Base-by-base conservation (phyloP, 1,140 invertebrate genomes). In the Cydia pomonella region DNA sequence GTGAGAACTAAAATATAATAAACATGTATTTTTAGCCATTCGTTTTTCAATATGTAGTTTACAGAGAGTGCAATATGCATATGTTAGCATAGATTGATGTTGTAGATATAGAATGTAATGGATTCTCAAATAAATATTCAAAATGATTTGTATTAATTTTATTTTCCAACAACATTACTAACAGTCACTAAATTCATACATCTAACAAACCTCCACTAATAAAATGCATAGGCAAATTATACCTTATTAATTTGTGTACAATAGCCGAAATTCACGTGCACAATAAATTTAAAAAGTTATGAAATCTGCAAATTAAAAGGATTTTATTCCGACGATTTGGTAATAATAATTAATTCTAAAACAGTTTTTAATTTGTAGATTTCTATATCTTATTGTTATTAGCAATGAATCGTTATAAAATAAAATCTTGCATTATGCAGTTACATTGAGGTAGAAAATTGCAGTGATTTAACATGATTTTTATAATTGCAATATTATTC, bases 121-220 rank as follows among this genome's bases (percentile, higher is more conserved):
- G 64, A 69, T 18, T 69, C 12, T 18, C 9, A 69, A 82, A 82
- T 79, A 80, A 83, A 80, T 77, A 38, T 44, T 66, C 53, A 73
- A 64, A 64, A 41, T 25, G 29, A 69, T 74, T 63, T 76, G 44
- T 25, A 53, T 38, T 47, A 73, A 21, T 59, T 83, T 86, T 86
- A 83, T 85, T 87, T 88, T 84, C 75, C 82, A 85, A 82, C 81
- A 76, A 83, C 73, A 75, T 84, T 81, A 83, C 76, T 78, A 79
- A 74, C 44, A 77, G 38, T 75, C 72, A 73, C 12, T 44, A 77
- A 76, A 76, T 9, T 72, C 62, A 74, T 74, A 64, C n/a, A 79
- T 69, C 18, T 63, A 75, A 74, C 59, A 76, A 78, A 78, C 25
- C 76, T 63, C 53, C 74, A 76, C 33, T 62, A 73, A 50, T 74